A percentile compares a stretch with the other conserved stretches of the same genome.
phyloP scores from a whole-genome alignment of 2,113 vertebrate species.

The Struthio camelus region DNA sequence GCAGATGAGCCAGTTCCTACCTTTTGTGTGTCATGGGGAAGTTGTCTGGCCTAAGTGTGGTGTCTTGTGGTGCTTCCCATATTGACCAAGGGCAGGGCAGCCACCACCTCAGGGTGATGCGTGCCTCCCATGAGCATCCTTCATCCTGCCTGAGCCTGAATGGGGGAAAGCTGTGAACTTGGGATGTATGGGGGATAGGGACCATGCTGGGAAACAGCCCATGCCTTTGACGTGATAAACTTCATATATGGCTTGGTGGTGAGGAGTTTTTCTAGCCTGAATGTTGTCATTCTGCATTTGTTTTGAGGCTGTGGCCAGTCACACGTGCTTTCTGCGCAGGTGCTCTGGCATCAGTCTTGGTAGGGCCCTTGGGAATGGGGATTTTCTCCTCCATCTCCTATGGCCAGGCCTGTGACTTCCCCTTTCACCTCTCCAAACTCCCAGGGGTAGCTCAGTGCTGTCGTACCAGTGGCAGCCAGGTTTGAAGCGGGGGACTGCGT shows the following conservation, averaged over 20 bases:
- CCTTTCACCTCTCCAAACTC: not conserved
- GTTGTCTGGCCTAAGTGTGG: not conserved
- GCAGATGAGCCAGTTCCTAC: not conserved
- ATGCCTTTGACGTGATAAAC: not conserved
- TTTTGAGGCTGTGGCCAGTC: not conserved
- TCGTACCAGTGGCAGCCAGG: no score
- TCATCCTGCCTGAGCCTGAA: not conserved
- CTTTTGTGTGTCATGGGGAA: accelerated
- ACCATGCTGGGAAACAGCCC: accelerated
- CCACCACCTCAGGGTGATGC: not conserved
- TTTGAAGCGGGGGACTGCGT: not conserved
- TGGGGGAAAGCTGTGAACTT: not conserved
- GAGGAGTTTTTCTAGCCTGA: not conserved
- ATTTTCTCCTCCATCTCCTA: not conserved
- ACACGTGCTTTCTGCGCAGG: no score
- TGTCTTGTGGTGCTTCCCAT: not conserved
- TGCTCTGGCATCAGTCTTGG: not conserved
- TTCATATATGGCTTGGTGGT: not conserved
- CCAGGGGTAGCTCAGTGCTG: not conserved
- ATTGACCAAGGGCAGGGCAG: not conserved
- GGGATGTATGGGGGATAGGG: not conserved
- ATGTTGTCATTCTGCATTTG: accelerated
- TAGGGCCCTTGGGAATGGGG: no score
- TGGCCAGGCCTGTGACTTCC: not conserved
- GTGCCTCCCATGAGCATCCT: not conserved